Percentiles rank a stretch among this genome's conserved stretches.
Conservation (phyloP, 2,113 vertebrate genomes). For the Actenoides lindsayi region DNA sequence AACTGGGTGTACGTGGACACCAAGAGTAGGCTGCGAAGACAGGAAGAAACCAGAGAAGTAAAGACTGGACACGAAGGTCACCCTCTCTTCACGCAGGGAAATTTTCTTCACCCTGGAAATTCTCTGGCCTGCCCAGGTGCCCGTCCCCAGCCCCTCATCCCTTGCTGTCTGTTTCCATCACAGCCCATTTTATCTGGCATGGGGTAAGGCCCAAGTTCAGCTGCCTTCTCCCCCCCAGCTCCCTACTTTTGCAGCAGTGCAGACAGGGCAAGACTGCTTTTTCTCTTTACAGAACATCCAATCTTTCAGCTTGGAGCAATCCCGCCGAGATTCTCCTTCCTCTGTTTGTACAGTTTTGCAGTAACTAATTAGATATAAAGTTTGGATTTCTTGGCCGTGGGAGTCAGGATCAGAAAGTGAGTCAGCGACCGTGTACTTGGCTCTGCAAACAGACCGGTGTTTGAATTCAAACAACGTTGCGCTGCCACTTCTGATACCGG, state of each 20-base stretch:
- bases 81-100: neutral
- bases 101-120: neutral
- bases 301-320: neutral
- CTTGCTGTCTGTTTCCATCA: neutral
- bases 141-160: neutral
- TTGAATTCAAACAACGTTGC: neutral
- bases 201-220: neutral
- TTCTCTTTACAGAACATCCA: neutral
- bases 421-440: neutral
- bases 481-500: neutral
- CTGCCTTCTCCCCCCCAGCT: neutral
- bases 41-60: neutral
- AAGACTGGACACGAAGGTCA: neutral
- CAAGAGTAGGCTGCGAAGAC: neutral
- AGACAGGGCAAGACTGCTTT: neutral
- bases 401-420: neutral
- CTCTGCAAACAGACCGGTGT: constrained; percentile 5
- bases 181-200: neutral
- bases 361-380: neutral
- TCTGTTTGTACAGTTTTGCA: neutral
- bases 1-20: neutral
- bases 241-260: neutral
- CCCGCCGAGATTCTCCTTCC: neutral
- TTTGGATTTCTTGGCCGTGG: neutral
- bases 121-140: neutral